Evolutionary conservation across 2,113 vertebrate genomes (phyloP).

Genomic region (Rhabdomys dilectus): DNA sequence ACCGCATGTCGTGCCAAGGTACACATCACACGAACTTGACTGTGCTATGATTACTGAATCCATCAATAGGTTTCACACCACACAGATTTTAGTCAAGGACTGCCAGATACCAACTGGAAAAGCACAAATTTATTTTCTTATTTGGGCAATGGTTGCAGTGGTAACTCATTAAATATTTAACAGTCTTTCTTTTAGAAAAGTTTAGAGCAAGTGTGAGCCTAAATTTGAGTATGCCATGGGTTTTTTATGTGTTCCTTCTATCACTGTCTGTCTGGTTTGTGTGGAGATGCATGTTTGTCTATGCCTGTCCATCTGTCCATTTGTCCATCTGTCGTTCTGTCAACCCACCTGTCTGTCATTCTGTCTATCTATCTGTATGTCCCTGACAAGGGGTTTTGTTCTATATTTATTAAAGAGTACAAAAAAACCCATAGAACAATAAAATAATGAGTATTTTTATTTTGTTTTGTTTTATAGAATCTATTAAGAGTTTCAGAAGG

Average conservation of each 20-base stretch:
- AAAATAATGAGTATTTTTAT: neutral
- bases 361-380: neutral
- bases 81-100: neutral
- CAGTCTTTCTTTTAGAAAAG: neutral
- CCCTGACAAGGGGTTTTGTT: neutral
- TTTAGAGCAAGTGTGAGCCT: neutral
- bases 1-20: slow-evolving; percentile 97
- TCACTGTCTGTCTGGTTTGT: neutral
- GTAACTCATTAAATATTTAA: neutral
- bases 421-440: neutral
- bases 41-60: neutral
- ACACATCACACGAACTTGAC: neutral
- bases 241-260: neutral
- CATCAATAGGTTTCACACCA: neutral
- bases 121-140: neutral
- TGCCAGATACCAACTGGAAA: neutral
- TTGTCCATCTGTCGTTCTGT: neutral
- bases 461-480: neutral
- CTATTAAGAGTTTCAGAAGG: neutral
- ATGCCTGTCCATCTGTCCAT: neutral
- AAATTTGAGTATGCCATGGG: neutral
- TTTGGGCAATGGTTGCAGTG: neutral
- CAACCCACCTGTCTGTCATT: no score
- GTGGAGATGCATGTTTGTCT: neutral
- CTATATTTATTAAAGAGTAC: neutral